phyloP scores from a whole-genome alignment of 2,888 invertebrate genomes.

The Junonia oenone region DNA sequence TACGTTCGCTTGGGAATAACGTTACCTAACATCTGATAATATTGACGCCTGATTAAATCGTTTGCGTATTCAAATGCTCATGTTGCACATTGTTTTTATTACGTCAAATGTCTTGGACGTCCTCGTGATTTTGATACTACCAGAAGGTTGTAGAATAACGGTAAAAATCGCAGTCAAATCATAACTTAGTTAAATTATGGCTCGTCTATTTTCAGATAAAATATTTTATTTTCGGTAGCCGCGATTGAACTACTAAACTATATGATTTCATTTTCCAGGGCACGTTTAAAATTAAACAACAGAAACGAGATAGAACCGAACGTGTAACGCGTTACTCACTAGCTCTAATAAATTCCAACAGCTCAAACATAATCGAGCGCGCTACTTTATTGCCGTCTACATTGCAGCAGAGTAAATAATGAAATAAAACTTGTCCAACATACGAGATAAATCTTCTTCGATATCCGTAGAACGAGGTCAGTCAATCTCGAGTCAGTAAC shows the following conservation, averaged over 20 bases:
- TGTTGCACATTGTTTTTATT: neutral
- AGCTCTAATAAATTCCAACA: conserved; percentile 13
- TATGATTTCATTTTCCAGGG: neutral
- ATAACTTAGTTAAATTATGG: neutral
- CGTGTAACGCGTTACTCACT: neutral
- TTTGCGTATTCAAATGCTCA: neutral
- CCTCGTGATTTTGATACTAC: too few species aligned
- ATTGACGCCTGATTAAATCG: conserved; percentile 16
- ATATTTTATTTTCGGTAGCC: neutral
- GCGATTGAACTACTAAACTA: neutral
- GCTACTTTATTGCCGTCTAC: conserved; percentile 12
- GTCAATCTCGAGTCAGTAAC: conserved; percentile 45
- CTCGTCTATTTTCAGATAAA: neutral
- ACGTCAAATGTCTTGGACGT: neutral
- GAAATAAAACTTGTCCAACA: conserved; percentile 30
- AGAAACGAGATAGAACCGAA: neutral
- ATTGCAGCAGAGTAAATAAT: conserved; percentile 25
- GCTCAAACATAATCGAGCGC: conserved; percentile 10
- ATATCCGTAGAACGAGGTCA: conserved; percentile 51
- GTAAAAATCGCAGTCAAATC: too few species aligned
- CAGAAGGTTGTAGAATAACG: too few species aligned
- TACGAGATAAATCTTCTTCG: conserved; percentile 38
- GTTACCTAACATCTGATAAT: conserved; percentile 37
- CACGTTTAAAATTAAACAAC: neutral
- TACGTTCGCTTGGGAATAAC: conserved; percentile 33